phyloP scores from a whole-genome alignment of 2,888 invertebrate genomes.

The Zele albiditarsus region DNA sequence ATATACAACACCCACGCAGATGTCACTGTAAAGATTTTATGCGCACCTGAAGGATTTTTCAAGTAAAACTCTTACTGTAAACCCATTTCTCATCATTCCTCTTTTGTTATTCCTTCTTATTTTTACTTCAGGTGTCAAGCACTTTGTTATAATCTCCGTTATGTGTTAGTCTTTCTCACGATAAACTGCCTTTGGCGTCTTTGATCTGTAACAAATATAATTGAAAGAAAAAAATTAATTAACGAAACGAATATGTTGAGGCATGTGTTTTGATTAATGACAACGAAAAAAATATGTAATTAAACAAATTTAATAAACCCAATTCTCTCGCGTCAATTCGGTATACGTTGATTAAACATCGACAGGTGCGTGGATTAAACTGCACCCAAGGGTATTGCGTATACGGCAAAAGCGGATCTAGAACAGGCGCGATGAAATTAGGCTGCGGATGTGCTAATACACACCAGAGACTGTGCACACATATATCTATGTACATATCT shows the following conservation, averaged over 20 bases:
- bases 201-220: constrained; percentile 35
- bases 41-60: not conserved
- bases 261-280: no score
- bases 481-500: not conserved
- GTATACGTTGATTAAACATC: constrained; percentile 38
- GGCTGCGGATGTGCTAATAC: constrained; percentile 40
- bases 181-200: constrained; percentile 2
- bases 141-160: not conserved
- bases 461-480: constrained; percentile 37
- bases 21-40: not conserved
- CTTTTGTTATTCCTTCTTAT: no score
- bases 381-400: constrained; percentile 30
- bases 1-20: not conserved
- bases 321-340: not conserved
- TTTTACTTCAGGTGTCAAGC: not conserved
- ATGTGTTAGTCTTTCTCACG: not conserved
- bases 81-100: not conserved
- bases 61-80: not conserved
- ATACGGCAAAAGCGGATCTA: not conserved
- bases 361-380: constrained; percentile 34
- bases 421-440: constrained; percentile 42
- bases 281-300: not conserved
- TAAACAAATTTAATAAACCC: not conserved
- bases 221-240: not conserved
- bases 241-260: not conserved